Conservation (phyloP, 2,888 invertebrate genomes). For the Sisyra terminalis region DNA sequence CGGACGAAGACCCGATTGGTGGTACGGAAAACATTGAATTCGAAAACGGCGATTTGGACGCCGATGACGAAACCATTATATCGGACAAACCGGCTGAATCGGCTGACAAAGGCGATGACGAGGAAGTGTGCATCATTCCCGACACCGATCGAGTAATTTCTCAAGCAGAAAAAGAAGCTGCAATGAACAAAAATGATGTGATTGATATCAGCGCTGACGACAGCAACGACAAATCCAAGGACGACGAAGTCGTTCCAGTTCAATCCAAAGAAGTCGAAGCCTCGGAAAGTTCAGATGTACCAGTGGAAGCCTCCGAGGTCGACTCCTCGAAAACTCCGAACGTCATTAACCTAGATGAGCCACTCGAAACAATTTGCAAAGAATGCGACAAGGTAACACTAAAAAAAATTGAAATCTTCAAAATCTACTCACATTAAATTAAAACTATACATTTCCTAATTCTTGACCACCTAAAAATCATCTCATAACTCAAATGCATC, state of each 20-base stretch:
- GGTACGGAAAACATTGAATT: not conserved
- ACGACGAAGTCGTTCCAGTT: not conserved
- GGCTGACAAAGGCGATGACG: conserved; percentile 37
- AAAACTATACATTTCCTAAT: too few species aligned
- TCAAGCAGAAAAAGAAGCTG: conserved; percentile 48
- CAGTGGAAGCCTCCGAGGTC: not conserved
- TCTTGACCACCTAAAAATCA: too few species aligned
- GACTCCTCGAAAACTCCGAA: not conserved
- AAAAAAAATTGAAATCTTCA: too few species aligned
- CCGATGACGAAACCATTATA: conserved; percentile 1
- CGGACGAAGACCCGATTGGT: conserved; percentile 2
- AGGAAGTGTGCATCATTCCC: conserved; percentile 49
- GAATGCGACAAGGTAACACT: too few species aligned
- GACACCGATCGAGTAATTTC: conserved; percentile 50
- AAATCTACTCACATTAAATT: too few species aligned
- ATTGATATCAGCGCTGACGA: not conserved
- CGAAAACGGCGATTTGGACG: not conserved
- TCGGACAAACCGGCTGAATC: not conserved
- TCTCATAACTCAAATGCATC: too few species aligned
- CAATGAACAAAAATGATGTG: conserved; percentile 19
- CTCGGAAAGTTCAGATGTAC: too few species aligned
- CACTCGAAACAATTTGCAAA: too few species aligned
- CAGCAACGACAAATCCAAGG: conserved; percentile 8
- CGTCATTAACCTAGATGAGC: too few species aligned
- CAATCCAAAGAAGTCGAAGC: not conserved